Base-by-base conservation (phyloP, 2,888 invertebrate species). In the Lacanobia wlatinum region DNA sequence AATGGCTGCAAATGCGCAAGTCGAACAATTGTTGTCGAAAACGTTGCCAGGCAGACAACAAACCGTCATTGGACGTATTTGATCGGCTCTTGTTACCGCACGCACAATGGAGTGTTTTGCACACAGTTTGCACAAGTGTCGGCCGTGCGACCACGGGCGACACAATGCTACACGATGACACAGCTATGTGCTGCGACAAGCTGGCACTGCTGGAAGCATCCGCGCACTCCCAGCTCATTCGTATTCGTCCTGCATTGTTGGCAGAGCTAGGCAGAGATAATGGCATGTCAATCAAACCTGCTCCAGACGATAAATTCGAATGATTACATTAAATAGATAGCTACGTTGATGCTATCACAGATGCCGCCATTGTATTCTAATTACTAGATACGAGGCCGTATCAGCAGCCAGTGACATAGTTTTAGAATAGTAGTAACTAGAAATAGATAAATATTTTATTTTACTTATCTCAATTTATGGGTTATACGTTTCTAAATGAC, bases 81-180 rank as follows among this genome's bases (percentile, higher is more conserved):
- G 83, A 85, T 82, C 76, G 84, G 63, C 77, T 84, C 83, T 85
- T 85, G 88, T 87, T 83, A 75, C 80, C 81, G 74, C 66, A 74
- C 73, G 82, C 90, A 93, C 92, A 93, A 93, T 92, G 88, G 88
- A 71, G 76, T 90, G 90, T 91, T 92, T 90, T 89, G 90, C 88
- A 87, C 89, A 87, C 86, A 87, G 90, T 92, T 92, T 90, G 89
- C 89, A 84, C 92, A 92, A 93, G 92, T 92, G 92, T 87, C 81
- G 83, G 84, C 50, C 53, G 82, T 62, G 69, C 74, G 66, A 66
- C 56, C 79, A 58, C 53, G 21, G 40, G 18, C 78, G 34, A 40
- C 58, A 61, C 78, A 64, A 56, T 73, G 46, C 53, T 66, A 62
- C 60, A 56, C 72, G 53, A 63, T 65, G 75, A 65, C 56, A 70